These are phyloP conservation scores for Bruchidius siliquastri DNA, from an alignment of 2,888 invertebrate species.

Conservation along the genomic window DNA sequence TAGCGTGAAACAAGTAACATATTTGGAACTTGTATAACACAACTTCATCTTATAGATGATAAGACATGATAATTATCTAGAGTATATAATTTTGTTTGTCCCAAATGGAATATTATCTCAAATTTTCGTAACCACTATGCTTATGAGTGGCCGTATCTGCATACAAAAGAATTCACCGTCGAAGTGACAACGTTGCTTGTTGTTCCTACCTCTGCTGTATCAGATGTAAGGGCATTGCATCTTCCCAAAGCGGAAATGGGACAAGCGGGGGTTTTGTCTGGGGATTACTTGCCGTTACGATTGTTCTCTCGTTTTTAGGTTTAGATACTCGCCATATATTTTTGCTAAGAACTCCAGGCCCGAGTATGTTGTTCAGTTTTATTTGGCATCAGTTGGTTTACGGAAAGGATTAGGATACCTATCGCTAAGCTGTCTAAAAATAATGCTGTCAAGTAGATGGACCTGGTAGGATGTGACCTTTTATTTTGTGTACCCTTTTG, in stretches of 20 bases:
- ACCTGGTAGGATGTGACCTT: too few relatives aligned
- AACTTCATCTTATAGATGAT: too few relatives aligned
- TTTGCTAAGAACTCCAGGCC: background rate
- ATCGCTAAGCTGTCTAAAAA: background rate
- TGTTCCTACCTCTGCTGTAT: background rate
- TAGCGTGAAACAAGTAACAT: too few relatives aligned
- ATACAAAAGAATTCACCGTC: too few relatives aligned
- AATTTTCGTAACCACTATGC: too few relatives aligned
- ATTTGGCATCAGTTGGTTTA: background rate
- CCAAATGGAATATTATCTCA: too few relatives aligned
- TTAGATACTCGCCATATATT: background rate
- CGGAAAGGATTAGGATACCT: background rate
- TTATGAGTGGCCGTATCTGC: too few relatives aligned
- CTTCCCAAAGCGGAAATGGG: background rate
- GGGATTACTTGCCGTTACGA: background rate
- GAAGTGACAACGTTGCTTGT: background rate
- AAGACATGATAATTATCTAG: too few relatives aligned
- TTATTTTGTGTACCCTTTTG: too few relatives aligned
- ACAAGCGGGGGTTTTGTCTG: background rate
- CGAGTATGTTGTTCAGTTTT: background rate
- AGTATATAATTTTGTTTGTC: too few relatives aligned
- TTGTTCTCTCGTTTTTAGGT: background rate
- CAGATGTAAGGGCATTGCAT: background rate
- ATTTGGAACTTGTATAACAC: too few relatives aligned
- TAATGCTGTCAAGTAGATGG: too few relatives aligned